Percentiles rank a stretch among this genome's conserved stretches.
Evolutionary conservation across 2,797 vertebrate genomes (phyloP).

Genomic region (Trichosurus vulpecula): DNA sequence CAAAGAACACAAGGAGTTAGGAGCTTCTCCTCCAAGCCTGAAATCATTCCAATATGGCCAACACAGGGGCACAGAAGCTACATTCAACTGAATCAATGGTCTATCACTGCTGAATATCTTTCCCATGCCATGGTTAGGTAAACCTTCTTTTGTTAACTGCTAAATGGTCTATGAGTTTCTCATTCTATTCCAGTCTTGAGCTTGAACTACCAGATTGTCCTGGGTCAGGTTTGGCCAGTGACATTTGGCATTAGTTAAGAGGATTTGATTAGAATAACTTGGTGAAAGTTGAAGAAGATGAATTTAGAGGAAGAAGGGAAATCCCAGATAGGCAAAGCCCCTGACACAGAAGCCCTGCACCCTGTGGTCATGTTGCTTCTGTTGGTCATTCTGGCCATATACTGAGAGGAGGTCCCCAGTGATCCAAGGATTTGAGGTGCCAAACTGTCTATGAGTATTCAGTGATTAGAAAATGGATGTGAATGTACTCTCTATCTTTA

Average conservation of each 20-base stretch:
- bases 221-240: neutral
- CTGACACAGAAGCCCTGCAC: neutral
- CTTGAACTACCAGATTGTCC: neutral
- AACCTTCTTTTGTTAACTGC: neutral
- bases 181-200: neutral
- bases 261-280: neutral
- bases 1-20: neutral
- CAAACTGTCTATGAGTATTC: neutral
- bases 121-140: neutral
- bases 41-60: neutral
- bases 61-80: neutral
- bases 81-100: neutral
- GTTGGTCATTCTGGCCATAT: too few relatives aligned
- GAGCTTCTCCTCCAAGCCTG: neutral
- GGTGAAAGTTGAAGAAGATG: neutral
- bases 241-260: neutral
- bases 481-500: neutral
- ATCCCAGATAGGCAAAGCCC: neutral
- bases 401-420: neutral
- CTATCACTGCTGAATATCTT: neutral
- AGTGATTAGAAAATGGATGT: neutral
- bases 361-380: neutral
- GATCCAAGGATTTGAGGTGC: neutral
- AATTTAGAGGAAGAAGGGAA: neutral
- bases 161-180: neutral